Evolutionary conservation across 1,140 invertebrate species (phyloP), one percentile per base, ranked within the genome.

Genomic region (Ips nitidus): DNA sequence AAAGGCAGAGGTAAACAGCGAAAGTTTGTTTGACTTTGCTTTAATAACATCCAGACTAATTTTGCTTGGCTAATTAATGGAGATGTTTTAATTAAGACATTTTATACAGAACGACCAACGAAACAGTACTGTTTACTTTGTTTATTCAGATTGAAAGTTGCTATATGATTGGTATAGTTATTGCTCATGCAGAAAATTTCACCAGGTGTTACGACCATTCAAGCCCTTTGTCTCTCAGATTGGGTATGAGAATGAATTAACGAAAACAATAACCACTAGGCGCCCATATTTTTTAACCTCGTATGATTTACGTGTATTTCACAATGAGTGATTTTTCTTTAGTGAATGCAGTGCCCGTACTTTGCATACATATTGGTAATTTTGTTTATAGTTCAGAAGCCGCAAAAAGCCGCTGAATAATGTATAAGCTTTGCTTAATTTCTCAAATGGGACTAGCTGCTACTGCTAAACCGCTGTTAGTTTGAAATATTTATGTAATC

Each of bases 11-110:
- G 57, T 59, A 59, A 59, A 59, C 57, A 59, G 57, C 6, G 57
- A 42, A 59, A 59, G 57, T 59, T 59, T 59, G 57, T 59, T 59
- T 59, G 57, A 59, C 57, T 59, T 42, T 42, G 57, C 57, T 42
- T 59, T 59, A 59, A 59, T 59, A 59, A 59, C 41, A 59, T 41
- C 57, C 57, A 59, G 57, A 42, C 57, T 59, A 59, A 59, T 59
- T 59, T 59, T 42, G 57, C 57, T 59, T 38, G 7, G 41, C 57
- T 42, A 59, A 59, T 59, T 59, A 37, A 59, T 59, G 57, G 40
- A 59, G 38, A 38, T 42, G 38, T 42, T 59, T 59, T 59, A 59
- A 59, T 59, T 59, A 59, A 59, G 53, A 56, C n/a, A 38, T 50
- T 3, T 22, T 22, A 0, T 22, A 22, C 22, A 22, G 22, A 22